phyloP scores from a whole-genome alignment of 2,113 vertebrate genomes.

The Felis chaus region DNA sequence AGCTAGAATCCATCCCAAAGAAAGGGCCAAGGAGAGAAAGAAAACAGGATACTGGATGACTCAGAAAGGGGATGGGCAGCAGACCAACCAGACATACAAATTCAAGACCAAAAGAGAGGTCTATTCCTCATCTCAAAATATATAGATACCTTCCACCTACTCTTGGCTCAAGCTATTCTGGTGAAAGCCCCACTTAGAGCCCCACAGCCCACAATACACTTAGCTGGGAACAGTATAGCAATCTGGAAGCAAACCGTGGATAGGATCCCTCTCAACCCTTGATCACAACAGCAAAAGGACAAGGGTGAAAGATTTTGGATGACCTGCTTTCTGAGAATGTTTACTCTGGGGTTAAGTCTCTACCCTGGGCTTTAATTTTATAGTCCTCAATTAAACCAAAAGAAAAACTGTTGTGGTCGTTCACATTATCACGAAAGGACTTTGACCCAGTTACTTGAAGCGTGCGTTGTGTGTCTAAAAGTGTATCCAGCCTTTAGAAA shows the following conservation, averaged over 20 bases:
- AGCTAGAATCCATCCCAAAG: neutral
- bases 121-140: neutral
- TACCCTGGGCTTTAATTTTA: neutral
- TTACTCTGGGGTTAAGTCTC: neutral
- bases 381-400: neutral
- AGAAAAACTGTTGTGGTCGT: neutral
- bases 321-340: neutral
- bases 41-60: slow-evolving; percentile 3
- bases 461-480: neutral
- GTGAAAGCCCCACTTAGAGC: neutral
- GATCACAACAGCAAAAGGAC: neutral
- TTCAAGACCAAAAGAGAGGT: neutral
- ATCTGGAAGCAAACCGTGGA: neutral
- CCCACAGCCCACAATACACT: neutral
- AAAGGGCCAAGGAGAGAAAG: slow-evolving; percentile 3
- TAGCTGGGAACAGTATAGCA: neutral
- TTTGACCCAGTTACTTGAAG: neutral
- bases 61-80: neutral
- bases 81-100: neutral
- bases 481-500: slow-evolving; percentile 32
- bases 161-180: neutral
- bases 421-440: neutral
- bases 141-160: neutral
- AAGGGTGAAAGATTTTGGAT: neutral
- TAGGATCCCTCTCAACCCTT: neutral